A percentile compares a stretch with the other conserved stretches of the same genome.
phyloP scores from a whole-genome alignment of 2,113 vertebrate genomes.

The Alces alces region DNA sequence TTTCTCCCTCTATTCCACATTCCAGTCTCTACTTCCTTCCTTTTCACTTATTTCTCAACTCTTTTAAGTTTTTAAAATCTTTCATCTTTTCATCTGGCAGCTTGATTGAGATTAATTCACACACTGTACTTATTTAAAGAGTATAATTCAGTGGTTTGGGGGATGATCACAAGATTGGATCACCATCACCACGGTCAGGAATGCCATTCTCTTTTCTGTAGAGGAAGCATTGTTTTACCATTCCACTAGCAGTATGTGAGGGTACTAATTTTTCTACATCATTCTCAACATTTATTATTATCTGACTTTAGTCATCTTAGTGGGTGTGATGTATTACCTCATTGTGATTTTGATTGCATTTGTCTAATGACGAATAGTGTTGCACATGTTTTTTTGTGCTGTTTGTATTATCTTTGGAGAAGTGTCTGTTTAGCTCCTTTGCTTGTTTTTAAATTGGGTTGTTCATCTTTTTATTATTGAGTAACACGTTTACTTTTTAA shows the following conservation, averaged over 20 bases:
- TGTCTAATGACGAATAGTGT: neutral
- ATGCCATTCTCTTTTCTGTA: neutral
- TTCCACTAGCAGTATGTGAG: neutral
- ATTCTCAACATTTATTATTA: neutral
- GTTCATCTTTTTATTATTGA: neutral
- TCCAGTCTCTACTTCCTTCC: neutral
- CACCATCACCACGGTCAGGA: neutral
- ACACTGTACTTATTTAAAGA: neutral
- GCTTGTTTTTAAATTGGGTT: neutral
- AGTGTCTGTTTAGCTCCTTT: neutral
- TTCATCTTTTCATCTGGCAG: neutral
- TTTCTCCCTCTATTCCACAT: neutral
- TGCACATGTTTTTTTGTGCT: neutral
- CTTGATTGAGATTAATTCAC: conserved; percentile 1
- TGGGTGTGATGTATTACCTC: neutral
- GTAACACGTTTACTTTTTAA: neutral
- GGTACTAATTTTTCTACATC: neutral
- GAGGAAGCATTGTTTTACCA: neutral
- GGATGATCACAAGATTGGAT: neutral
- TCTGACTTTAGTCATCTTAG: neutral
- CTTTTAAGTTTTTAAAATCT: neutral
- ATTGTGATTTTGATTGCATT: neutral
- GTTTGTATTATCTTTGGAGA: neutral
- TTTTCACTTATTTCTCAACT: neutral
- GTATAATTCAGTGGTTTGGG: neutral